phyloP scores from a whole-genome alignment of 2,113 vertebrate species.

The Irena cyanogastra region DNA sequence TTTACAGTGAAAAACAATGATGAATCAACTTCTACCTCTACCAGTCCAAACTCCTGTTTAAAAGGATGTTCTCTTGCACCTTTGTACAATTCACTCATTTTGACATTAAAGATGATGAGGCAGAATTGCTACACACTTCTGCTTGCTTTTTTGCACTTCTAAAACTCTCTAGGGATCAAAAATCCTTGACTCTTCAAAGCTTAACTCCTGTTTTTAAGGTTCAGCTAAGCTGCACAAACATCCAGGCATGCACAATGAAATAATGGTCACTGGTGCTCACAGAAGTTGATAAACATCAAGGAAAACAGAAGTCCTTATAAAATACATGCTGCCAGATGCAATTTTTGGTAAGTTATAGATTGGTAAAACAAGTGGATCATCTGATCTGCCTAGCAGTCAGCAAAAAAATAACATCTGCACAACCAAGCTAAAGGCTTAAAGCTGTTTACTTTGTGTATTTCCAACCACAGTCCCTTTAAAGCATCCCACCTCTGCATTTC shows the following conservation, averaged over 20 bases:
- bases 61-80: neutral
- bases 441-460: neutral
- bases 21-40: neutral
- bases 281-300: neutral
- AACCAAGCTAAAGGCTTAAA: neutral
- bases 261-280: neutral
- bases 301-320: neutral
- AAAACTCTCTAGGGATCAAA: neutral
- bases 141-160: neutral
- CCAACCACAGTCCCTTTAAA: neutral
- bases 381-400: neutral
- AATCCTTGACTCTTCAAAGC: neutral
- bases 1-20: neutral
- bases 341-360: neutral
- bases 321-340: neutral
- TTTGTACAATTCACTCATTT: neutral
- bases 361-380: neutral
- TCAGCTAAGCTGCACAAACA: neutral
- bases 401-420: neutral
- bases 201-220: neutral
- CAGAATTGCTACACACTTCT: neutral
- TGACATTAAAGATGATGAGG: neutral
- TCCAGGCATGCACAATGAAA: neutral
- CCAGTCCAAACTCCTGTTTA: neutral
- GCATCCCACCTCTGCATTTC: neutral